Percentiles rank a stretch among this genome's conserved stretches.
Evolutionary conservation across 2,888 invertebrate genomes (phyloP).

Genomic region (Brachylomia viminalis): DNA sequence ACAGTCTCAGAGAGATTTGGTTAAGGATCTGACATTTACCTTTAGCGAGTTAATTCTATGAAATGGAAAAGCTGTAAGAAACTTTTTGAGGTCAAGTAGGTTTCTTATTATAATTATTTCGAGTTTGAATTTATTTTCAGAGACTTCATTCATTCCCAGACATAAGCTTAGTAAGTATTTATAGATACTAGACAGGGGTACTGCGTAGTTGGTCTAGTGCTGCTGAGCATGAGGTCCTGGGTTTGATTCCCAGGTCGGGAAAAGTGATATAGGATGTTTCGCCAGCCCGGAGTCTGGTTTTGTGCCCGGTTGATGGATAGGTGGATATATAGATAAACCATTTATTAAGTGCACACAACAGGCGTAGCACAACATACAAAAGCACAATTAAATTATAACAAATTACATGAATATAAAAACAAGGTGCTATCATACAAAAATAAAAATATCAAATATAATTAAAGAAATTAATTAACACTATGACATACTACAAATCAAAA

Average conservation of each 20-base stretch:
- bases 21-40: slow-evolving; percentile 28
- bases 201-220: too few species aligned
- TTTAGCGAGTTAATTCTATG: neutral
- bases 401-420: too few species aligned
- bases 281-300: neutral
- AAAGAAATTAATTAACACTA: too few species aligned
- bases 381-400: too few species aligned
- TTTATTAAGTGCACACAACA: too few species aligned
- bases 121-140: neutral
- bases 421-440: too few species aligned
- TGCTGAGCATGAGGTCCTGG: neutral
- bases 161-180: neutral
- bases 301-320: neutral
- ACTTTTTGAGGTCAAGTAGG: neutral
- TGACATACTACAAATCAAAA: too few species aligned
- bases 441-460: too few species aligned
- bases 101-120: neutral
- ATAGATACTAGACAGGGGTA: neutral
- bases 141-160: neutral
- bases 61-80: slow-evolving; percentile 12
- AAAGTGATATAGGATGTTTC: neutral
- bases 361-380: too few species aligned
- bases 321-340: too few species aligned
- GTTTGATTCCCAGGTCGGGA: neutral
- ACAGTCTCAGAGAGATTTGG: neutral